Conservation (phyloP, 2,888 invertebrate species). For the Drosophila algonquin region DNA sequence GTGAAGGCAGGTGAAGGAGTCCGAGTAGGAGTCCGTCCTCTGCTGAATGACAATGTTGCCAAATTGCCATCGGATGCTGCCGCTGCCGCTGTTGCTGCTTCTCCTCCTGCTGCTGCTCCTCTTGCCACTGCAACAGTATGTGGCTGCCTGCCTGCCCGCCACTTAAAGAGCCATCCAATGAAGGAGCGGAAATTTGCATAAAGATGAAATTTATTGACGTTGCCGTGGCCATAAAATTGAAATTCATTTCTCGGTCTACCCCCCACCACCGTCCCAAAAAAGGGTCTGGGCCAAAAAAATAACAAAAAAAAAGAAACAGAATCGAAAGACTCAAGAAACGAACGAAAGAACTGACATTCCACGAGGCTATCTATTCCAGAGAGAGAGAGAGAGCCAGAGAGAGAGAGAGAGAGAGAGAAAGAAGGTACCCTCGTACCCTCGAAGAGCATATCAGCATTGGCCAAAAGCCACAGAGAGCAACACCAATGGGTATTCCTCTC, state of each 20-base stretch:
- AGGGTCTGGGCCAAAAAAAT: slow-evolving; percentile 8
- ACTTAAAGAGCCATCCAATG: slow-evolving; percentile 41
- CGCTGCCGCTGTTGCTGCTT: neutral
- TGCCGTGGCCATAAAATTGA: slow-evolving; percentile 74
- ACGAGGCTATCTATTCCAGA: slow-evolving; percentile 46
- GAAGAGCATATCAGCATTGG: too few species aligned
- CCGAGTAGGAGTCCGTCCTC: slow-evolving; percentile 21
- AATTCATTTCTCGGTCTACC: slow-evolving; percentile 63
- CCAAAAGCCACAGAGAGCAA: too few species aligned
- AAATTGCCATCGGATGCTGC: slow-evolving; percentile 56
- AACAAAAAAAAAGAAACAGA: slow-evolving; percentile 28
- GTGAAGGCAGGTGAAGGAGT: neutral
- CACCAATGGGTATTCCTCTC: neutral
- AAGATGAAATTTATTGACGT: slow-evolving; percentile 79
- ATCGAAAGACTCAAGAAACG: slow-evolving; percentile 70
- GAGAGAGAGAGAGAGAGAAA: slow-evolving; percentile 39
- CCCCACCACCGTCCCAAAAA: slow-evolving; percentile 25
- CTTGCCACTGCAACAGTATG: neutral
- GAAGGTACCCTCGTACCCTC: too few species aligned
- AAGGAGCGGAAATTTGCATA: slow-evolving; percentile 65
- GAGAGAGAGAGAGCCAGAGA: slow-evolving; percentile 32
- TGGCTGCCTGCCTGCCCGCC: slow-evolving; percentile 14
- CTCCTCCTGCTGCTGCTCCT: neutral
- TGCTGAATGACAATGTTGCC: slow-evolving; percentile 69
- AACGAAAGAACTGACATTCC: slow-evolving; percentile 55